A percentile compares a stretch with the other conserved stretches of the same genome.
These are phyloP conservation scores for Thera obeliscata DNA, from an alignment of 2,888 invertebrate genomes.

Conservation along the genomic window DNA sequence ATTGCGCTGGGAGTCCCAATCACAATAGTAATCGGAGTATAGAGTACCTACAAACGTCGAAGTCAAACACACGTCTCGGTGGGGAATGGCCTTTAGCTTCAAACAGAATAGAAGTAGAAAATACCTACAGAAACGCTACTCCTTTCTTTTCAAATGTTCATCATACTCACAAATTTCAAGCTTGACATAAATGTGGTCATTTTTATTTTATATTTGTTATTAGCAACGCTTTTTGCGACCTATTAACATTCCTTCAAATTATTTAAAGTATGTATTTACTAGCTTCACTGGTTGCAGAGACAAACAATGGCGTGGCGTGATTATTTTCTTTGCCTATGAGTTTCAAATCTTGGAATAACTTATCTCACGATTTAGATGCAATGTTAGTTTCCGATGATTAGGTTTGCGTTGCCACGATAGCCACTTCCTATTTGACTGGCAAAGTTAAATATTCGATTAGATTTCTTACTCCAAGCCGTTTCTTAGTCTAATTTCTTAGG, in stretches of 20 bases:
- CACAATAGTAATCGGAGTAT: slow-evolving; percentile 41
- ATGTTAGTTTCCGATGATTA: slow-evolving; percentile 71
- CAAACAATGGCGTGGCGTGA: too few species aligned
- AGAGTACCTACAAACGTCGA: slow-evolving; percentile 45
- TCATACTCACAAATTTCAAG: too few species aligned
- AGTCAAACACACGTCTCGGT: slow-evolving; percentile 54
- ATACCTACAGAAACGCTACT: slow-evolving; percentile 7
- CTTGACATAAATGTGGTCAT: too few species aligned
- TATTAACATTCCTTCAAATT: not conserved
- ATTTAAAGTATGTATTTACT: not conserved
- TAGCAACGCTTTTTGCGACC: too few species aligned
- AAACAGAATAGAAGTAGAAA: slow-evolving; percentile 1
- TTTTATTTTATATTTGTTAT: too few species aligned
- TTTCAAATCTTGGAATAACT: slow-evolving; percentile 4
- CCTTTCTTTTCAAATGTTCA: not conserved
- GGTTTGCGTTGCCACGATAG: slow-evolving; percentile 64
- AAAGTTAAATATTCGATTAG: slow-evolving; percentile 51
- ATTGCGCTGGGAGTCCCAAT: slow-evolving; percentile 42
- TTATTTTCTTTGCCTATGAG: not conserved
- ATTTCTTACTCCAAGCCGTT: slow-evolving; percentile 37
- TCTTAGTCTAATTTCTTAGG: not conserved
- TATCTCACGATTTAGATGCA: slow-evolving; percentile 35
- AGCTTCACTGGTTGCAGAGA: too few species aligned
- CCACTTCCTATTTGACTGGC: slow-evolving; percentile 57
- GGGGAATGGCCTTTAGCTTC: slow-evolving; percentile 47